Conservation (phyloP, 2,113 vertebrate species). For the Aphyosemion australe region DNA sequence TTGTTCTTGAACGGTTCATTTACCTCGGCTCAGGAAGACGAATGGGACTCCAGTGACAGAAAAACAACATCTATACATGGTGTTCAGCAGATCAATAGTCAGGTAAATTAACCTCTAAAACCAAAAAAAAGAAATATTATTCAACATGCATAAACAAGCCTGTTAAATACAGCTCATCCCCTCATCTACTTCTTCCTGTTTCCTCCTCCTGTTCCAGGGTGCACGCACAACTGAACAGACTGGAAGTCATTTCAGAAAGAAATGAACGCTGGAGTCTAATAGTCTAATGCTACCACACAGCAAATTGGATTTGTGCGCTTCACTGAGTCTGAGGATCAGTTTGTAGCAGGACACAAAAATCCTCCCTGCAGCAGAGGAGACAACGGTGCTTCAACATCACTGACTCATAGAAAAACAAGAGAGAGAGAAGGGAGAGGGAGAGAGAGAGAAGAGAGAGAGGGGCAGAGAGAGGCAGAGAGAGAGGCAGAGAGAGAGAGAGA, state of each 20-base stretch:
- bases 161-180: neutral
- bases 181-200: neutral
- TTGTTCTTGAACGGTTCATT: no score
- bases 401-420: neutral
- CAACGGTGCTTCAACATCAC: neutral
- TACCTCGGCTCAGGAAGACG: no score
- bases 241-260: slow-evolving; percentile 65
- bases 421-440: neutral
- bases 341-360: slow-evolving; percentile 57
- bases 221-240: slow-evolving; percentile 37
- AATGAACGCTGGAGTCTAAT: slow-evolving; percentile 64
- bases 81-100: no score
- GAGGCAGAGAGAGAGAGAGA: no score
- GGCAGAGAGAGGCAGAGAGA: no score
- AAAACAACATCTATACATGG: no score
- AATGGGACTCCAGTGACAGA: no score
- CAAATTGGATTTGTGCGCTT: slow-evolving; percentile 68
- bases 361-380: slow-evolving; percentile 34
- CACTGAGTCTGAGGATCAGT: slow-evolving; percentile 59
- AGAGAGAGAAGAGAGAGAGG: no score
- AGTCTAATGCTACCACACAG: slow-evolving; percentile 62
- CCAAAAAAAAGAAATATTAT: neutral
- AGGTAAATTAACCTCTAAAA: no score
- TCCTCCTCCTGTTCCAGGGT: slow-evolving; percentile 9
- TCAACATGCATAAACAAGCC: neutral